These are phyloP conservation scores for Hippoglossus hippoglossus DNA, from an alignment of 2,797 vertebrate species.

Conservation along the genomic window DNA sequence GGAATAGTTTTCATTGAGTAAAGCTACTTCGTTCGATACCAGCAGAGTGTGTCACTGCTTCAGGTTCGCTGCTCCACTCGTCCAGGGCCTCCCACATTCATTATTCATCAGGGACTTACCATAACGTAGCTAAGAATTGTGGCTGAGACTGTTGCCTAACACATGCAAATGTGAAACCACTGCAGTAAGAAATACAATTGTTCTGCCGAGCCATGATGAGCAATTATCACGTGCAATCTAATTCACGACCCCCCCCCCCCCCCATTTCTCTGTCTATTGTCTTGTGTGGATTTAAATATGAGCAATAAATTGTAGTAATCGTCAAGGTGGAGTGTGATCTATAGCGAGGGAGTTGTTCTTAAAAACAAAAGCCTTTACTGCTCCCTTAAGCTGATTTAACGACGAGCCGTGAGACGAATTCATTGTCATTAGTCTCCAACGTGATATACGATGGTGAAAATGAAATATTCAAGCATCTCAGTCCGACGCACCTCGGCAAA, in stretches of 20 bases:
- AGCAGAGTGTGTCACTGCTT: slow-evolving; percentile 2
- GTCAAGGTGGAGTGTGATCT: slow-evolving; percentile 8
- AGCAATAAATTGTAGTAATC: slow-evolving; percentile 6
- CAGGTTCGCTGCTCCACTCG: slow-evolving; percentile 4
- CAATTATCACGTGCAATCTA: slow-evolving; percentile 51
- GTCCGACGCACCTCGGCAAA: slow-evolving; percentile 56
- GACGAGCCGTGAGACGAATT: slow-evolving; percentile 54
- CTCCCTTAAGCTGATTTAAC: slow-evolving; percentile 42
- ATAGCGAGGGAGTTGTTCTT: slow-evolving; percentile 25
- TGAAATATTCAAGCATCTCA: slow-evolving; percentile 60
- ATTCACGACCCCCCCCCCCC: slow-evolving; percentile 14
- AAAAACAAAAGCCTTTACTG: slow-evolving; percentile 41
- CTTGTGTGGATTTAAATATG: slow-evolving; percentile 19
- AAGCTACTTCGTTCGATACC: no score
- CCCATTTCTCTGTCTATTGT: slow-evolving; percentile 12
- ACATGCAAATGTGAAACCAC: slow-evolving; percentile 56
- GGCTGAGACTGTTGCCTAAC: slow-evolving; percentile 35
- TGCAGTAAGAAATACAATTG: slow-evolving; percentile 38
- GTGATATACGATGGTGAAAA: slow-evolving; percentile 48
- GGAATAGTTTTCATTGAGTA: no score
- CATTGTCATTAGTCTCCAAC: slow-evolving; percentile 41
- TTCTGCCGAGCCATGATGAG: slow-evolving; percentile 53
- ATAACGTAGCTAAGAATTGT: slow-evolving; percentile 43
- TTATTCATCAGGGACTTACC: slow-evolving; percentile 45
- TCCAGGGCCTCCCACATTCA: slow-evolving; percentile 26